Percentiles rank a stretch among this genome's conserved stretches.
These are phyloP conservation scores for Eupithecia abbreviata DNA, from an alignment of 2,888 invertebrate species.

Conservation along the genomic window DNA sequence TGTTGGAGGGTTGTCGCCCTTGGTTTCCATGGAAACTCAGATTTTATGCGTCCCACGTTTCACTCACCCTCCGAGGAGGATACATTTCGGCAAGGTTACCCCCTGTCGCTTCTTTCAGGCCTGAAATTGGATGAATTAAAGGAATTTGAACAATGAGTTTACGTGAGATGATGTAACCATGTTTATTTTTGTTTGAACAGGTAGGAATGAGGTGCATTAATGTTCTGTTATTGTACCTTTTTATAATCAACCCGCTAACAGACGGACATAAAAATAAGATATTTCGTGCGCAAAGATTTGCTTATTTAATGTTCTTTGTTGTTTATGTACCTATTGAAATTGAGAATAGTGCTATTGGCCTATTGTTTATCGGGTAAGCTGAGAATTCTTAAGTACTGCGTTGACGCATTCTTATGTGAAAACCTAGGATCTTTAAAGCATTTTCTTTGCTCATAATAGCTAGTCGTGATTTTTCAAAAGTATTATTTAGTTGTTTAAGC, in stretches of 20 bases:
- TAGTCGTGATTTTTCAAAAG: no score
- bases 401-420: background rate
- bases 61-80: conserved; percentile 51
- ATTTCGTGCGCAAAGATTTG: background rate
- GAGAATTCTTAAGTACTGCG: background rate
- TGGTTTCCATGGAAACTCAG: conserved; percentile 72
- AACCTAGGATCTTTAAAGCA: background rate
- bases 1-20: conserved; percentile 73
- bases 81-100: conserved; percentile 62
- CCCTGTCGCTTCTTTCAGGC: conserved; percentile 45
- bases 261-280: background rate
- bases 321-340: background rate
- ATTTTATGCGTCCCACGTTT: conserved; percentile 74
- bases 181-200: conserved; percentile 21
- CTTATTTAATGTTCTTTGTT: background rate
- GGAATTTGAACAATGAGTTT: conserved; percentile 47
- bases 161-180: conserved; percentile 40
- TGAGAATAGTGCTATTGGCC: background rate
- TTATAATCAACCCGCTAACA: background rate
- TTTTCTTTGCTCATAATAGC: background rate
- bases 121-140: conserved; percentile 48
- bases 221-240: background rate
- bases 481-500: no score
- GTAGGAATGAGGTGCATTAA: conserved; percentile 1
- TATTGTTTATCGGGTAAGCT: background rate